A percentile compares a stretch with the other conserved stretches of the same genome.
Evolutionary conservation across 2,113 vertebrate species (phyloP).

Genomic region (Microtus pennsylvanicus): DNA sequence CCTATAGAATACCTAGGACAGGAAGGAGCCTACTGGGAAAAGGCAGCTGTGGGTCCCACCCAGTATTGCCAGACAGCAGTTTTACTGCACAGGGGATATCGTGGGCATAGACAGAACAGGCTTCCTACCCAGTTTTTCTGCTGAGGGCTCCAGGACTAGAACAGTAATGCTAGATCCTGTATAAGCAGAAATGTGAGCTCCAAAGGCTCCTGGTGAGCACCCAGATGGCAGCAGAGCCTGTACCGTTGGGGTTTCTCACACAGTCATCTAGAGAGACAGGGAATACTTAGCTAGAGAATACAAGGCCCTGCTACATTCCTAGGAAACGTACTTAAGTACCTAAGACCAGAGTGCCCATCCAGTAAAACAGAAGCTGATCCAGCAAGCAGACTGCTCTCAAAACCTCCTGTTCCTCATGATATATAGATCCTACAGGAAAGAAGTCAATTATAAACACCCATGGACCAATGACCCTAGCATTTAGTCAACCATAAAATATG

Average conservation of each 20-base stretch:
- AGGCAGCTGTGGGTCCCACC: not conserved
- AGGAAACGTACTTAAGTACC: not conserved
- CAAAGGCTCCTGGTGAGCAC: not conserved
- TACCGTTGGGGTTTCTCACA: no score
- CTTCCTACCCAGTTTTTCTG: not conserved
- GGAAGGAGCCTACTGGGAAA: not conserved
- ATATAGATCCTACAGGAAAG: not conserved
- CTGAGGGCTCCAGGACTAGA: not conserved
- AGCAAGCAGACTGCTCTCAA: not conserved
- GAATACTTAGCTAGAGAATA: not conserved
- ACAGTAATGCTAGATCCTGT: not conserved
- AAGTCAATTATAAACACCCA: not conserved
- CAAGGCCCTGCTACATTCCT: not conserved
- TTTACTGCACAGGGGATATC: not conserved
- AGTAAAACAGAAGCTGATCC: not conserved
- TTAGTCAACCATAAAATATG: fast-evolving
- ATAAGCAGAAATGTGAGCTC: not conserved
- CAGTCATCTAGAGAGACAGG: not conserved
- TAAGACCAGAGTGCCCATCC: not conserved
- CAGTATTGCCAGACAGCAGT: not conserved
- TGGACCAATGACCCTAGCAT: not conserved
- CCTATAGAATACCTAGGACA: no score
- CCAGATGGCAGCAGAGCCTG: not conserved
- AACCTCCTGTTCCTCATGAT: not conserved
- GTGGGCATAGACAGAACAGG: not conserved